Base-by-base conservation (phyloP, 2,888 invertebrate species). In the Epirrhoe alternata region DNA sequence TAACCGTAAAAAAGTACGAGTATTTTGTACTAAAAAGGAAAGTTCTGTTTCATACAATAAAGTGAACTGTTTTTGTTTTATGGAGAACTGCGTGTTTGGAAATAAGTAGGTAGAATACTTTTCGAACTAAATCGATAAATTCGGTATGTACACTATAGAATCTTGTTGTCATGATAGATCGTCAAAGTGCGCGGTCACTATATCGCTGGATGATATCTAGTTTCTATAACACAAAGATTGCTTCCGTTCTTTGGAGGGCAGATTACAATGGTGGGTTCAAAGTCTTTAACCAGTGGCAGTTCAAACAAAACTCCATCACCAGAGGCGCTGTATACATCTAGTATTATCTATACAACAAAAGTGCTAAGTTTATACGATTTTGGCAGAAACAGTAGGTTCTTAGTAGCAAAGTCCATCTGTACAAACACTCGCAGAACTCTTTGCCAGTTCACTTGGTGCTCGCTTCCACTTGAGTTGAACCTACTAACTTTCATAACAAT, bases 341-440 rank as follows among this genome's bases (percentile, higher is more conserved):
- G 24, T 24, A 24, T 24, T 24, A 24, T 24, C 24, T 24, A 24
- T 24, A 24, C 24, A 2, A 24, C 24, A 24, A 24, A 24, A 24
- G 24, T 24, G 1, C 24, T 24, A 24, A 2, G 24, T 24, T 24
- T 24, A 38, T 42, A 12, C 38, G 12, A 42, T 42, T 42, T 42
- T 42, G 38, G 38, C 38, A 38, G 35, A 38, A 38, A 35, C 10
- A 5, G 14, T 33, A 6, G 24, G 3, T 52, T 35, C 31, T 30
- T 52, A 24, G 33, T n/a, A 55, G 31, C 42, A n/a, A 82, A 82
- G 82, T 81, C 81, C 74, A 79, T 82, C 79, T 76, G 79, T 81
- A 85, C 81, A 85, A 87, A 86, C 83, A 86, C 86, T 85, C 73
- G 68, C 73, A 83, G 80, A 82, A 83, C 84, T 84, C 83, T 84